Evolutionary conservation across 92 coral and sea anemone genomes (phyloP).

Genomic region (Parazoanthus atlanticus): DNA sequence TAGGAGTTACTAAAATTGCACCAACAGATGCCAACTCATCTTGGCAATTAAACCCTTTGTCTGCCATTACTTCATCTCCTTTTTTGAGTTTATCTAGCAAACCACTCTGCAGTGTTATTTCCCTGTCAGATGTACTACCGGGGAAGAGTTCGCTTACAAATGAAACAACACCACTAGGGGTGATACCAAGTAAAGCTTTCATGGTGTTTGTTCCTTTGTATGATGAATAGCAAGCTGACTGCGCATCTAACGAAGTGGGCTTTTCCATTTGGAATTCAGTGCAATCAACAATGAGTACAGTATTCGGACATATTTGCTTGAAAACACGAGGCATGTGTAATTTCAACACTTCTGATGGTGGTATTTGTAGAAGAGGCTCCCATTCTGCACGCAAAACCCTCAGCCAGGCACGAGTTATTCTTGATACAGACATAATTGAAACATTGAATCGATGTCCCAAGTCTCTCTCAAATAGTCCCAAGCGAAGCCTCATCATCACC

Average conservation of each 20-base stretch:
- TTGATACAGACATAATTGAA: constrained; percentile 14
- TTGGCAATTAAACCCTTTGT: too few relatives aligned
- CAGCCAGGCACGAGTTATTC: constrained; percentile 18
- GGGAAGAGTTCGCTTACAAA: constrained; percentile 19
- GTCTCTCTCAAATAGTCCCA: constrained; percentile 22
- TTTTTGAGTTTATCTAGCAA: too few relatives aligned
- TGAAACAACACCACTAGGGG: constrained; percentile 27
- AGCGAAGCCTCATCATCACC: constrained; percentile 30
- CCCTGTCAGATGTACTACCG: neutral
- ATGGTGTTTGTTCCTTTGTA: constrained; percentile 18
- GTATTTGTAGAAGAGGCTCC: constrained; percentile 42
- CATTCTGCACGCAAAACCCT: constrained; percentile 26
- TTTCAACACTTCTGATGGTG: constrained; percentile 21
- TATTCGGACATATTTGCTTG: constrained; percentile 10
- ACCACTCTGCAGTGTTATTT: too few relatives aligned
- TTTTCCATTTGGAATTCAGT: constrained; percentile 30
- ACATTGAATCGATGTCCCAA: constrained; percentile 16
- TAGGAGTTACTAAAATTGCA: too few relatives aligned
- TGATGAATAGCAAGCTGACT: constrained; percentile 27
- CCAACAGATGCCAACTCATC: too few relatives aligned
- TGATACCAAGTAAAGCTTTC: constrained; percentile 23
- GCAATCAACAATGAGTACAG: constrained; percentile 37
- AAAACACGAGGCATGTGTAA: constrained; percentile 21
- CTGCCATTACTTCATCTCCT: too few relatives aligned
- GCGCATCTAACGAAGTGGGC: constrained; percentile 22